Conservation (phyloP, 2,797 vertebrate genomes). For the Acomys russatus region DNA sequence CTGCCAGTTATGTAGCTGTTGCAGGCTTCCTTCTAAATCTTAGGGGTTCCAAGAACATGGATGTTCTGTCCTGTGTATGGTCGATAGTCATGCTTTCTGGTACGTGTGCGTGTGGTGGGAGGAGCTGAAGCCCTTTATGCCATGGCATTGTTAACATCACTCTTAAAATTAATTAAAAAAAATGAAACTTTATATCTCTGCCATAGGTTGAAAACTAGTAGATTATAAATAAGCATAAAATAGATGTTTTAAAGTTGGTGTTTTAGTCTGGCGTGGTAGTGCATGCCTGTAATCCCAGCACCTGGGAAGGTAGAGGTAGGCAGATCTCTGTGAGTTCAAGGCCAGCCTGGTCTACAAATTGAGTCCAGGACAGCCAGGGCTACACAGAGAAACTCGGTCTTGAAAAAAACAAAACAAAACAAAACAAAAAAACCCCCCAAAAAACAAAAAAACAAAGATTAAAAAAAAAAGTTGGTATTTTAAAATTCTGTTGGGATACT, state of each 20-base stretch:
- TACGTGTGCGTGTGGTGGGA: not conserved
- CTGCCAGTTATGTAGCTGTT: not conserved
- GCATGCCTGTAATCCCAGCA: too few relatives aligned
- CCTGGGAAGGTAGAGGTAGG: too few relatives aligned
- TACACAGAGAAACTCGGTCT: too few relatives aligned
- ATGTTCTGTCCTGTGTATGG: not conserved
- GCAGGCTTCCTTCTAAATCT: not conserved
- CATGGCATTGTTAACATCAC: not conserved
- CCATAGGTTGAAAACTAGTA: not conserved
- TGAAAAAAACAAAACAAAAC: too few relatives aligned
- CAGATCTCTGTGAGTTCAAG: too few relatives aligned
- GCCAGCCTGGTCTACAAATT: too few relatives aligned
- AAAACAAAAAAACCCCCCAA: too few relatives aligned
- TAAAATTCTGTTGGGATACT: not conserved
- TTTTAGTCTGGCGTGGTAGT: not conserved
- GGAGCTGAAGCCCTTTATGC: not conserved
- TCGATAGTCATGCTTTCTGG: not conserved
- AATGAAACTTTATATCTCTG: not conserved
- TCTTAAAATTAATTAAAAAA: not conserved
- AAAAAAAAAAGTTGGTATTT: not conserved
- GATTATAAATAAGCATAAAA: conserved; percentile 34
- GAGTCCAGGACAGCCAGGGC: too few relatives aligned
- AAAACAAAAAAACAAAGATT: too few relatives aligned
- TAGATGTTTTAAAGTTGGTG: not conserved
- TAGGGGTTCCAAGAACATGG: not conserved